Evolutionary conservation across 2,797 vertebrate genomes (phyloP), one percentile per base, ranked within the genome.

Genomic region (Malurus leucopterus): DNA sequence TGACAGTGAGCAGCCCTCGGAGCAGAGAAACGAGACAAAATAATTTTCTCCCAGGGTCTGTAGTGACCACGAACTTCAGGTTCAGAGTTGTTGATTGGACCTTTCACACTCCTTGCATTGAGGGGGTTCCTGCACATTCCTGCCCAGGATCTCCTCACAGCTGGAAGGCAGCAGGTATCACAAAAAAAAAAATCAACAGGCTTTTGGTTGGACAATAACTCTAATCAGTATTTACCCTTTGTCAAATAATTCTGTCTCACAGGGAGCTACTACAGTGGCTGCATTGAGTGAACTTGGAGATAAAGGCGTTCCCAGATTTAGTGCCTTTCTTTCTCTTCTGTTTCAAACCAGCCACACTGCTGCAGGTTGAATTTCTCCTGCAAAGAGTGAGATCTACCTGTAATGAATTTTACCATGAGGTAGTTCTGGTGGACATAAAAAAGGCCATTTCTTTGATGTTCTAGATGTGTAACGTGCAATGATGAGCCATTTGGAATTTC

Each of bases 71-170:
- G 34, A 68, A 41, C 21, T 23, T 85, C 44, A 40, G 3, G 19
- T 79, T 70, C 36, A 63, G 49, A 77, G 34, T 41, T 59, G 3
- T 22, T 4, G 6, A 23, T 16, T 55, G 20, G 29, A 44, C 9
- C 4, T 54, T 64, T 67, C 14, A 15, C 0, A 0, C 4, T 73
- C 44, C 46, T 84, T 63, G 15, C 49, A 44, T 41, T 0, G 2
- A 84, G 22, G 10, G 40, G 3, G 6, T 61, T 20, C 21, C 15
- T 51, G 32, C 18, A 32, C 13, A 4, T 51, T 23, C 34, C 13
- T 70, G 32, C 9, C 13, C 13, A 30, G 55, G 51, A 21, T 70
- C 23, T 83, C 50, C 34, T 83, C 22, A n/a, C 18, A 50, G 30
- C 13, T 58, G 32, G 15, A 47, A 32, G 22, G 22, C 19, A 78